phyloP scores from a whole-genome alignment of 2,888 invertebrate species.

The Teleiodes luculella region DNA sequence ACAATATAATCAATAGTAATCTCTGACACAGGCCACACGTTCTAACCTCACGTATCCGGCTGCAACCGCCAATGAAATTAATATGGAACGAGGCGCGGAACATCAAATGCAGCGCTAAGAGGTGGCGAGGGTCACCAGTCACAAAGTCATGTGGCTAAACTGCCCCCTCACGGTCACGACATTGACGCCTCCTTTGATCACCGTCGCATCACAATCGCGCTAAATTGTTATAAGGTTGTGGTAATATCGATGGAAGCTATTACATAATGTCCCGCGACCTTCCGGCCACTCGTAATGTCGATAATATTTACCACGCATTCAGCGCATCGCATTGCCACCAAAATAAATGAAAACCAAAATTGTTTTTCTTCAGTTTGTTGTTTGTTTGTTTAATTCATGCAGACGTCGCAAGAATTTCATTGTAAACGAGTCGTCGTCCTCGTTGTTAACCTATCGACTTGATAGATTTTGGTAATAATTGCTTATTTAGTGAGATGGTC shows the following conservation, averaged over 20 bases:
- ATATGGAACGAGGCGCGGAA: background rate
- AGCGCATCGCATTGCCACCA: constrained; percentile 29
- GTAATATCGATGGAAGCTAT: constrained; percentile 36
- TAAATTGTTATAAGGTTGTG: constrained; percentile 43
- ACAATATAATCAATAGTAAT: constrained; percentile 19
- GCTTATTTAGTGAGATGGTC: background rate
- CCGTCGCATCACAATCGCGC: constrained; percentile 35
- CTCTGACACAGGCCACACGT: constrained; percentile 23
- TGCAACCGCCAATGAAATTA: constrained; percentile 11
- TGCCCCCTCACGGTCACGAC: constrained; percentile 60
- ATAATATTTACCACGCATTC: constrained; percentile 30
- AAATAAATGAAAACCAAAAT: constrained; percentile 16
- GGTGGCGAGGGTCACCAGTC: background rate
- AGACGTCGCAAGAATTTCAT: constrained; percentile 19
- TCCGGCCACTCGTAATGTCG: constrained; percentile 30
- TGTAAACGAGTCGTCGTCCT: constrained; percentile 21
- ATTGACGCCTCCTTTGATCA: constrained; percentile 51
- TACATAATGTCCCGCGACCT: constrained; percentile 55
- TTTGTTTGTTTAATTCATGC: constrained; percentile 17
- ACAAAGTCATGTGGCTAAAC: constrained; percentile 35
- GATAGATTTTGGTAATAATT: constrained; percentile 12
- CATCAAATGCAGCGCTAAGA: constrained; percentile 3
- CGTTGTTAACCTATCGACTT: constrained; percentile 20
- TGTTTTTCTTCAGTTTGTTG: background rate
- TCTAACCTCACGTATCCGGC: constrained; percentile 29